Evolutionary conservation across 2,888 invertebrate species (phyloP).

Genomic region (Sesia apiformis): DNA sequence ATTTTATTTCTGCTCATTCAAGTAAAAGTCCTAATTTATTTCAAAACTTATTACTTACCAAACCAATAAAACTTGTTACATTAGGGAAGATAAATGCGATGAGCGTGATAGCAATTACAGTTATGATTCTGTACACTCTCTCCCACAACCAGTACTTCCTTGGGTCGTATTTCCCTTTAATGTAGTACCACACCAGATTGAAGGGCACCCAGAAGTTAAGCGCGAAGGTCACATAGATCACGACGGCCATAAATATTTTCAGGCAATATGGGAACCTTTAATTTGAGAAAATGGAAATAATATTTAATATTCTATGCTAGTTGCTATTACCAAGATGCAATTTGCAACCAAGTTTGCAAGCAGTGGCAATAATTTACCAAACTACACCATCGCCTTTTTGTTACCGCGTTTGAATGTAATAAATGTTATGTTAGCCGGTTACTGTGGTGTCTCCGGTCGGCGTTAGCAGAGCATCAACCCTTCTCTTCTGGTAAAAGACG

Average conservation of each 20-base stretch:
- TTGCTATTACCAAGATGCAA: background rate
- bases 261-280: constrained; percentile 28
- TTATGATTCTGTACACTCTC: constrained; percentile 25
- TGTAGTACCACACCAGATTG: constrained; percentile 34
- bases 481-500: too few species aligned
- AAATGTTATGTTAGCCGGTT: too few species aligned
- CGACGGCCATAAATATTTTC: constrained; percentile 29
- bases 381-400: too few species aligned
- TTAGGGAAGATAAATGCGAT: constrained; percentile 28
- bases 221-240: constrained; percentile 30
- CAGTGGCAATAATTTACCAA: too few species aligned
- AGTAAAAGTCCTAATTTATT: background rate
- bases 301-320: background rate
- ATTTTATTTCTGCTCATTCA: background rate
- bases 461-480: too few species aligned
- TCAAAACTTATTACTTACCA: constrained; percentile 23
- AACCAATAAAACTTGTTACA: constrained; percentile 29
- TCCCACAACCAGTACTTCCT: constrained; percentile 36
- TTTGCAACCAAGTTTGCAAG: too few species aligned
- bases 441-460: too few species aligned
- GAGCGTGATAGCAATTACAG: constrained; percentile 19
- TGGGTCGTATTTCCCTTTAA: constrained; percentile 18
- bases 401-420: too few species aligned
- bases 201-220: constrained; percentile 42
- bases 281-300: too few species aligned